Percentiles rank a stretch among this genome's conserved stretches.
Conservation (phyloP, 2,797 vertebrate genomes). For the Sardinella longiceps region DNA sequence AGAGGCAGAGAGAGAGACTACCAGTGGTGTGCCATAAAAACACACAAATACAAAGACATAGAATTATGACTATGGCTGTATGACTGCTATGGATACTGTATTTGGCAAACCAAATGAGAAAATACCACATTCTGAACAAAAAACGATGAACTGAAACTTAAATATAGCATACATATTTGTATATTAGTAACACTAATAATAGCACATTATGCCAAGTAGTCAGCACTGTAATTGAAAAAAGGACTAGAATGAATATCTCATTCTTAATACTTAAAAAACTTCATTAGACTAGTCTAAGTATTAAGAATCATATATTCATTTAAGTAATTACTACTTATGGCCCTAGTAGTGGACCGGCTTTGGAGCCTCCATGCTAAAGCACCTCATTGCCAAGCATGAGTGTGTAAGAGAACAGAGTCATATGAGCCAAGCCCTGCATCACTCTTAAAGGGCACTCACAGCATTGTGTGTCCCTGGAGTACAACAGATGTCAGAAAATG, state of each 20-base stretch:
- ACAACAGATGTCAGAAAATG: constrained; percentile 15
- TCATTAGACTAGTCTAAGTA: not conserved
- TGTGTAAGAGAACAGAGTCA: not conserved
- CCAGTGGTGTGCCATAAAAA: not conserved
- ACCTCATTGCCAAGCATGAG: not conserved
- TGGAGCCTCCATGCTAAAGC: not conserved
- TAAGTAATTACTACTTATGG: too few relatives aligned
- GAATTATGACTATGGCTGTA: too few relatives aligned
- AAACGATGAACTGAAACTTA: too few relatives aligned
- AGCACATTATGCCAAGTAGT: too few relatives aligned
- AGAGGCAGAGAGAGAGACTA: not conserved
- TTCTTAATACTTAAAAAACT: not conserved
- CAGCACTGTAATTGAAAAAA: too few relatives aligned
- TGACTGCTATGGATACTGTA: too few relatives aligned
- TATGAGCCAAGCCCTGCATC: not conserved
- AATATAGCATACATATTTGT: too few relatives aligned
- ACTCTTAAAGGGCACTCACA: not conserved
- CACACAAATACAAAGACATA: not conserved
- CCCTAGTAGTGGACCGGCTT: not conserved
- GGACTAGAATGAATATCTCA: not conserved
- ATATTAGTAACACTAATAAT: too few relatives aligned
- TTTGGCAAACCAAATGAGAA: too few relatives aligned
- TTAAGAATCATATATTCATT: too few relatives aligned
- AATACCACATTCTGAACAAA: too few relatives aligned
- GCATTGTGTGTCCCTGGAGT: not conserved